Base-by-base conservation (phyloP, 2,888 invertebrate species). In the Steinernema carpocapsae region DNA sequence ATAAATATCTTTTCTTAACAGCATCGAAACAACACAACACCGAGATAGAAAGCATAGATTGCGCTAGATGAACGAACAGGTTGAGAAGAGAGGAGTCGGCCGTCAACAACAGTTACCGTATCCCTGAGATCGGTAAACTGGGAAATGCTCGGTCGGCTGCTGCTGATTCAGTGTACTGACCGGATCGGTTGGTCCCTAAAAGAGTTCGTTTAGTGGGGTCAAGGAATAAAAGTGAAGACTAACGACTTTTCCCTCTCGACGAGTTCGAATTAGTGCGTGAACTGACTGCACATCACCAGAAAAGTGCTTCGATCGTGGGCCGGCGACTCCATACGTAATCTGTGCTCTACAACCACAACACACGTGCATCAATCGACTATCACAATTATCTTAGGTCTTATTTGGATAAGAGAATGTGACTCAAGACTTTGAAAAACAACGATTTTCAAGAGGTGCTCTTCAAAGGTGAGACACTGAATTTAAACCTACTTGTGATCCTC, bases 401-500 rank as follows among this genome's bases (percentile, higher is more conserved):
- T n/a, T n/a, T n/a, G n/a, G n/a, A n/a, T n/a, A n/a, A 43, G 43
- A 12, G 43, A 7, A 43, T 43, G 7, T 12, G 14, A 43, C 43
- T 12, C 14, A 7, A 7, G 14, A 43, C 43, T 43, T 7, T 43
- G 14, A 7, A 12, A 14, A 7, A 43, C 43, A 43, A 12, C 43
- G n/a, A n/a, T 43, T 43, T 43, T 43, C 43, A 12, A 43, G 43
- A 7, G 7, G 43, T 43, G 14, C 10, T 14, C 14, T 12, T 43
- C 43, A 43, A n/a, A n/a, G n/a, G n/a, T n/a, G n/a, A n/a, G n/a
- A n/a, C n/a, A n/a, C n/a, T n/a, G n/a, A n/a, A n/a, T n/a, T n/a
- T 43, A 12, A 24, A 56, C 56, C 26, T 24, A 56, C 56, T 56
- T 56, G 56, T 56, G 56, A 48, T 81, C 80, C 72, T 84, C 83